Evolutionary conservation across 2,888 invertebrate genomes (phyloP).

Genomic region (Synergus gifuensis): DNA sequence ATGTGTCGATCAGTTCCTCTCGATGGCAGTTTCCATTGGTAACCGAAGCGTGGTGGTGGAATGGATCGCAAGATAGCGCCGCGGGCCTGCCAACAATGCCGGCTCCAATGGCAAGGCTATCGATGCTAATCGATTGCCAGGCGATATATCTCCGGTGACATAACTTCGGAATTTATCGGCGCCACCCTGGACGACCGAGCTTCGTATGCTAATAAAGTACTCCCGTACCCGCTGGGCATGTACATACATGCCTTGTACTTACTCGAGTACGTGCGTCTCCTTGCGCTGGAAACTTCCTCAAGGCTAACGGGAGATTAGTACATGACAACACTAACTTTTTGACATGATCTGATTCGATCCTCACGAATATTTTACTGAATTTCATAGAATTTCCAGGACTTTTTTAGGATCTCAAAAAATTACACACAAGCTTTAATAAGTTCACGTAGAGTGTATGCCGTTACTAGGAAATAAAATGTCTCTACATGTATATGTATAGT

Average conservation of each 20-base stretch:
- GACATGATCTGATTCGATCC: conserved; percentile 25
- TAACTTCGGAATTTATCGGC: conserved; percentile 72
- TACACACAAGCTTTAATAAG: not conserved
- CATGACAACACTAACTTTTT: conserved; percentile 6
- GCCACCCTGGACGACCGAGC: conserved; percentile 62
- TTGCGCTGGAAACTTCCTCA: not conserved
- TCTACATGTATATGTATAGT: not conserved
- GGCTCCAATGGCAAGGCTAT: conserved; percentile 68
- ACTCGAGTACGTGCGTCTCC: conserved; percentile 12
- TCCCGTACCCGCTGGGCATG: conserved; percentile 27
- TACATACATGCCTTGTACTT: conserved; percentile 41
- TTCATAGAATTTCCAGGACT: no score
- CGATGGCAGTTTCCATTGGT: conserved; percentile 54
- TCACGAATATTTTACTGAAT: not conserved
- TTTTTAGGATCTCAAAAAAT: no score
- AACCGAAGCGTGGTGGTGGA: conserved; percentile 55
- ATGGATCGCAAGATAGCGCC: conserved; percentile 62
- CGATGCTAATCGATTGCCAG: conserved; percentile 72
- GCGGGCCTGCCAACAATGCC: conserved; percentile 63
- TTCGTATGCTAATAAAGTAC: conserved; percentile 68
- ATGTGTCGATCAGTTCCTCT: conserved; percentile 53
- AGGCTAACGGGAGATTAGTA: not conserved
- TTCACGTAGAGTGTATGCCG: not conserved
- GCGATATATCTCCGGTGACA: conserved; percentile 72
- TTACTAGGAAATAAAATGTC: not conserved